Conservation (phyloP, 2,888 invertebrate species). For the Dryomyza anilis region DNA sequence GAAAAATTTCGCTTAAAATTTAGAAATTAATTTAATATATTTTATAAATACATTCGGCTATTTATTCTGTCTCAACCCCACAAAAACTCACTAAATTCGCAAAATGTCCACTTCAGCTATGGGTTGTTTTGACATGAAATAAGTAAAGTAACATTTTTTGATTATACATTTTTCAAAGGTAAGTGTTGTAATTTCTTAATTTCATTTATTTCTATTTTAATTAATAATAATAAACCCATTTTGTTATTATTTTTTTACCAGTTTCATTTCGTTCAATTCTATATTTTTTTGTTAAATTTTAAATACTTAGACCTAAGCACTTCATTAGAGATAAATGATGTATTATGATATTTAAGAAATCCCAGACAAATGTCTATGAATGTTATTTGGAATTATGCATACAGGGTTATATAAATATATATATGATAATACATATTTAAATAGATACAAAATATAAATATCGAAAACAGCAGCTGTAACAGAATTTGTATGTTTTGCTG, state of each 20-base stretch:
- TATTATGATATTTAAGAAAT: neutral
- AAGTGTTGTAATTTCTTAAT: neutral
- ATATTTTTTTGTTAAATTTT: neutral
- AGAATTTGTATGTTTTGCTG: neutral
- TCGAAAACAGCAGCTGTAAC: neutral
- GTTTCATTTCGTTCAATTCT: neutral
- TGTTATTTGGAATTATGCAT: slow-evolving; percentile 13
- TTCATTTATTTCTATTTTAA: neutral
- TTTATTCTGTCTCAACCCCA: too few relatives aligned
- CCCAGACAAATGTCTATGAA: neutral
- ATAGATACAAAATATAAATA: neutral
- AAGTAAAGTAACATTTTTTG: slow-evolving; percentile 8
- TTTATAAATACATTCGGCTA: too few relatives aligned
- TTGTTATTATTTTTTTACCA: neutral
- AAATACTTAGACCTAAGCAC: neutral
- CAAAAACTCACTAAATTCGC: too few relatives aligned
- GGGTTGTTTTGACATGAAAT: slow-evolving; percentile 8
- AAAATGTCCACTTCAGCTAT: slow-evolving; percentile 5
- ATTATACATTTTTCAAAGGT: slow-evolving; percentile 16
- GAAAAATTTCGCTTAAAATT: too few relatives aligned
- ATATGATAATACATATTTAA: neutral
- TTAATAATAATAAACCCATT: neutral
- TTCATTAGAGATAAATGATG: neutral
- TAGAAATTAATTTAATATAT: too few relatives aligned
- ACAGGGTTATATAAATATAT: slow-evolving; percentile 18